phyloP scores from a whole-genome alignment of 2,113 vertebrate species.

The Hydrolagus affinis region DNA sequence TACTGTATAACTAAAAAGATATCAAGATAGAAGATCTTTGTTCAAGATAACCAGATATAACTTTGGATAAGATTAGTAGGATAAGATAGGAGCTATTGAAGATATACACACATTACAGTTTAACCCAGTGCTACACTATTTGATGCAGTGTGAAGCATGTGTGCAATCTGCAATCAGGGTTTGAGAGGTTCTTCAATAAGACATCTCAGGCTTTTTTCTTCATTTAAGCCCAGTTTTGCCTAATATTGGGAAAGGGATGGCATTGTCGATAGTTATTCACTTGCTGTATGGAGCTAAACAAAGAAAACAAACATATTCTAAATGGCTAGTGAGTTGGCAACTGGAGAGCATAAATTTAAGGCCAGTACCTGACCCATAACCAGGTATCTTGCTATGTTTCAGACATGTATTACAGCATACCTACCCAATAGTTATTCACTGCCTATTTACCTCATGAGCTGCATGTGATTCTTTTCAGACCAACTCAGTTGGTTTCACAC shows the following conservation, averaged over 20 bases:
- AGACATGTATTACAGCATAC: neutral
- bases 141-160: neutral
- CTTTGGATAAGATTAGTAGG: neutral
- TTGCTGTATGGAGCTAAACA: too few relatives aligned
- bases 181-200: neutral
- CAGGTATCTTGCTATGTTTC: neutral
- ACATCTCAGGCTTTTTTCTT: neutral
- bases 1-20: neutral
- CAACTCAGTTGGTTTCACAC: too few relatives aligned
- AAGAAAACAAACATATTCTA: too few relatives aligned
- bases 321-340: too few relatives aligned
- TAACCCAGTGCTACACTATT: neutral
- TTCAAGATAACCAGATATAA: neutral
- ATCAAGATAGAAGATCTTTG: neutral
- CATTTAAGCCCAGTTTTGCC: too few relatives aligned
- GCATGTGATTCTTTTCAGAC: neutral
- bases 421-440: neutral
- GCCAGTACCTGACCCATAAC: too few relatives aligned
- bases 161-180: neutral
- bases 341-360: too few relatives aligned
- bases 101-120: neutral
- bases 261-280: too few relatives aligned
- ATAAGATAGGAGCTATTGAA: neutral
- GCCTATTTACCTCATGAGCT: neutral
- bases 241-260: too few relatives aligned